phyloP scores from a whole-genome alignment of 2,797 vertebrate genomes.

The Threskiornis aethiopicus region DNA sequence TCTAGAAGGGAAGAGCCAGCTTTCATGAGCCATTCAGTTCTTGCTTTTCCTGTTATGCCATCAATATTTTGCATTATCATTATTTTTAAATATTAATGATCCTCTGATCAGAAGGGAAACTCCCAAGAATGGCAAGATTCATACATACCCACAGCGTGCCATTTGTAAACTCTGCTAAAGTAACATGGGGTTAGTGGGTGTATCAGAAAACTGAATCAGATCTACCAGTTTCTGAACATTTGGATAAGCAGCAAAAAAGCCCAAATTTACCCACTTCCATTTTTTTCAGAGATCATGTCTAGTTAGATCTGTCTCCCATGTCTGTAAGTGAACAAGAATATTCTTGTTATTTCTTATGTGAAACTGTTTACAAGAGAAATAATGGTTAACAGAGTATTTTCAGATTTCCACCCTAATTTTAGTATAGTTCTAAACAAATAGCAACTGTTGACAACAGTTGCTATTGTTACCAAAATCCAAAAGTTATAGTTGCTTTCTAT shows the following conservation, averaged over 20 bases:
- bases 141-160: neutral
- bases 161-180: neutral
- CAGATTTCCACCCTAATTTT: neutral
- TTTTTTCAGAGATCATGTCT: neutral
- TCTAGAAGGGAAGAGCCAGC: neutral
- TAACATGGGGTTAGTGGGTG: neutral
- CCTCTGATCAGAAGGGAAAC: neutral
- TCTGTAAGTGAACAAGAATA: neutral
- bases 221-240: neutral
- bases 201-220: neutral
- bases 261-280: neutral
- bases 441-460: neutral
- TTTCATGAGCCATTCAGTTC: neutral
- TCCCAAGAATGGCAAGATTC: neutral
- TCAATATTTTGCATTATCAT: neutral
- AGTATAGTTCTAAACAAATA: neutral
- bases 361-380: neutral
- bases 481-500: neutral
- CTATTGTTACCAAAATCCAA: neutral
- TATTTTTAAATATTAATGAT: neutral
- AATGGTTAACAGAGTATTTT: neutral
- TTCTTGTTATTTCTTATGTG: neutral
- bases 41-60: neutral
- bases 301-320: neutral
- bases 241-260: neutral